A percentile compares a stretch with the other conserved stretches of the same genome.
Conservation (phyloP, 2,797 vertebrate genomes). For the Danio tinwini region DNA sequence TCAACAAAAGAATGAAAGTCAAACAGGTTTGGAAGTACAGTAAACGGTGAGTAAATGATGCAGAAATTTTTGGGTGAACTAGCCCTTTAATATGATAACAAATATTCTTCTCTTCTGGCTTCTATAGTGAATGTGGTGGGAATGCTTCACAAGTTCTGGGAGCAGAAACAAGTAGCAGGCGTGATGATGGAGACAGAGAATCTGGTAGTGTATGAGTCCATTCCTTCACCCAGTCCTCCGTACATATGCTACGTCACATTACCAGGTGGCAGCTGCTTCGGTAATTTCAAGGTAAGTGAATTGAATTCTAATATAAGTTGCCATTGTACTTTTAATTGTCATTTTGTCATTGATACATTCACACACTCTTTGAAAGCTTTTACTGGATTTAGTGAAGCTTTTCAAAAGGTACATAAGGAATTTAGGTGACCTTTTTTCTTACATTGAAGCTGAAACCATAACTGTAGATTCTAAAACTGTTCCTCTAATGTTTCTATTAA, state of each 20-base stretch:
- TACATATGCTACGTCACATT: conserved; percentile 90
- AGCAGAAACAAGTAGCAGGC: conserved; percentile 82
- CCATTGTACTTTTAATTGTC: background rate
- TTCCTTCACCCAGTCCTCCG: conserved; percentile 81
- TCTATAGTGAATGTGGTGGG: conserved; percentile 90
- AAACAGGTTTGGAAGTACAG: no score
- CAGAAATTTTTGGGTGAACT: no score
- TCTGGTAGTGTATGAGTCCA: conserved; percentile 86
- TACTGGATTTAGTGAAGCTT: no score
- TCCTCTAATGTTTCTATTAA: no score
- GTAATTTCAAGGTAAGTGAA: conserved; percentile 87
- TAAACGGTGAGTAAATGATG: no score
- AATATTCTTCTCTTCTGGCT: conserved; percentile 52
- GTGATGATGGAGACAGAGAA: conserved; percentile 76
- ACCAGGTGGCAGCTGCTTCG: conserved; percentile 92
- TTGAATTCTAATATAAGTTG: background rate
- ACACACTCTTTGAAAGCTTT: background rate
- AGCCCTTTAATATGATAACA: background rate
- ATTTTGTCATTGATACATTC: no score
- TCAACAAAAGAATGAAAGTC: no score
- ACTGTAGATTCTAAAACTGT: no score
- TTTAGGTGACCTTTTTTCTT: no score
- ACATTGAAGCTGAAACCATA: no score
- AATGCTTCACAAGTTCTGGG: conserved; percentile 92
- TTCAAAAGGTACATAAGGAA: no score